These are phyloP conservation scores for Phenganax subtilis DNA, from an alignment of 92 coral and sea anemone species.

Conservation along the genomic window DNA sequence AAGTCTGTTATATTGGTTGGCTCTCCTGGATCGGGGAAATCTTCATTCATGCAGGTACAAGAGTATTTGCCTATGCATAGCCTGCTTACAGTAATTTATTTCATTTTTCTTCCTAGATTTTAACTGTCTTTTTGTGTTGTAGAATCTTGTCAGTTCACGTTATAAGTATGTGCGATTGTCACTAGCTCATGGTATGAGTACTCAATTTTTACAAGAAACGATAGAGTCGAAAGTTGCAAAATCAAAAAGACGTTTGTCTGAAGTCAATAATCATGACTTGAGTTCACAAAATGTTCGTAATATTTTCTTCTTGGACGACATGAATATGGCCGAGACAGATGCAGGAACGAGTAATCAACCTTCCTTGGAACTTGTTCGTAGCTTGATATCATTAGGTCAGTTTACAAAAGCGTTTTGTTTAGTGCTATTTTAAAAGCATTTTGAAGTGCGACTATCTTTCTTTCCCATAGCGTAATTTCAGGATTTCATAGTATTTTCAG, in stretches of 20 bases:
- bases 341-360: constrained; percentile 57
- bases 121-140: not conserved
- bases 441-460: not conserved
- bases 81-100: not conserved
- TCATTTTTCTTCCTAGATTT: not conserved
- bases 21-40: constrained; percentile 73
- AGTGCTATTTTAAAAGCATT: not conserved
- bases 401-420: not conserved
- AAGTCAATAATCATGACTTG: constrained; percentile 50
- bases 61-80: not conserved
- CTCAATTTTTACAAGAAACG: constrained; percentile 71
- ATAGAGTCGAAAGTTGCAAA: constrained; percentile 66
- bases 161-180: constrained; percentile 69
- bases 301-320: constrained; percentile 74
- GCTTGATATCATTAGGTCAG: constrained; percentile 74
- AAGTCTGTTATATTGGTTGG: constrained; percentile 88
- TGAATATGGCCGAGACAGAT: constrained; percentile 70
- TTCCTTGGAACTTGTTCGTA: constrained; percentile 81
- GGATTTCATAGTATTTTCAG: not conserved
- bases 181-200: constrained; percentile 70
- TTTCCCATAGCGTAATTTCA: too few relatives aligned
- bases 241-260: constrained; percentile 57
- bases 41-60: constrained; percentile 83
- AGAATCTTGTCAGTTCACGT: constrained; percentile 86
- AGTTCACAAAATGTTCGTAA: constrained; percentile 7